Base-by-base conservation (phyloP, 2,797 vertebrate species). In the Balearica regulorum region DNA sequence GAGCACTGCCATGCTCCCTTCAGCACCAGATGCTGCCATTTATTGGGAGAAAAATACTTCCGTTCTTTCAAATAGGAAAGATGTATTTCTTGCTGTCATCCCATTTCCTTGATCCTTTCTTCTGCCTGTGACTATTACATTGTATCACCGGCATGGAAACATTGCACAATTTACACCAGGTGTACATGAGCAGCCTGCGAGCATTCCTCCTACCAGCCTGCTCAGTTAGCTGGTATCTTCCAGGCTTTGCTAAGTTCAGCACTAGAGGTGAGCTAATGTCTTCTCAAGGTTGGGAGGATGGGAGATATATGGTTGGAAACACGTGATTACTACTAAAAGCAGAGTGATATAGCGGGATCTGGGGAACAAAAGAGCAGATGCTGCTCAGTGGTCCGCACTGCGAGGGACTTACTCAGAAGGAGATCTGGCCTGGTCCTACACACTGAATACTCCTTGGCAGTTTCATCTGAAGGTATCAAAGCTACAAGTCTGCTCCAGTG, bases 371-470 rank as follows among this genome's bases (percentile, higher is more conserved):
- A 8, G 2, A 35, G 29, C 8, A 1, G 6, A 33, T 2, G 18
- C 48, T 33, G 35, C 31, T 4, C 28, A 16, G 37, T 1, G 10
- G 17, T 31, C 31, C 0, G 4, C 19, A 4, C 53, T 2, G 9
- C 0, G 13, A 44, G 24, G 8, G 22, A 28, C 0, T 0, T 6
- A 25, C 12, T 48, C 55, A 7, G 18, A 16, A 6, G 37, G 24
- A 11, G 17, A 25, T 9, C 31, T 28, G 39, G 35, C 10, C 24
- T 3, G 62, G 26, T 28, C 13, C 31, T 37, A 1, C 0, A 2
- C 49, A 8, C 66, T 5, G 20, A 65, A 16, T 2, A 1, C 4
- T 13, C 49, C 66, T 24, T 26, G 19, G 51, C 17, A 37, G 68
- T 13, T 58, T 73, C 26, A 70, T 6, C 49, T 6, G 20, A 62